A percentile compares a stretch with the other conserved stretches of the same genome.
These are phyloP conservation scores for Diplodus puntazzo DNA, from an alignment of 2,797 vertebrate species.

Conservation along the genomic window DNA sequence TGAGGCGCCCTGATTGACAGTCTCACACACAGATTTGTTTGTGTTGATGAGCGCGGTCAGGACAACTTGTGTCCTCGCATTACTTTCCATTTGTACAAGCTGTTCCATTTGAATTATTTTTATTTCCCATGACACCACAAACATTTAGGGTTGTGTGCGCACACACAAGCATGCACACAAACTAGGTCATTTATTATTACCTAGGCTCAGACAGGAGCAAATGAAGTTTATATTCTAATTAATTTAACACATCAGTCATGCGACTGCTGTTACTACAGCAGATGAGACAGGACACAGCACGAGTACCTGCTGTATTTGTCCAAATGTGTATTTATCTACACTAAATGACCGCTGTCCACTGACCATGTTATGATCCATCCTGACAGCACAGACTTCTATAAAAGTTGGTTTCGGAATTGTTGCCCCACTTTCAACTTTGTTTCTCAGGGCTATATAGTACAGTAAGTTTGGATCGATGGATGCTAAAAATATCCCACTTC, in stretches of 20 bases:
- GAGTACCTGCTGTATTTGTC: not conserved
- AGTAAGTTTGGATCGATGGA: constrained; percentile 63
- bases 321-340: not conserved
- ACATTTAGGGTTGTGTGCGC: constrained; percentile 11
- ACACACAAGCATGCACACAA: constrained; percentile 37
- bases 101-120: constrained; percentile 58
- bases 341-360: too few relatives aligned
- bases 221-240: constrained; percentile 57
- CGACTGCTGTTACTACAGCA: not conserved
- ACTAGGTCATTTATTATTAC: constrained; percentile 54
- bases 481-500: constrained; percentile 37
- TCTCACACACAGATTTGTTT: constrained; percentile 18
- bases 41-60: constrained; percentile 1
- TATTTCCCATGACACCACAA: constrained; percentile 48
- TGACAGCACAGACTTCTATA: not conserved
- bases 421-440: constrained; percentile 39
- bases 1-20: constrained; percentile 5
- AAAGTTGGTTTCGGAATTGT: constrained; percentile 13
- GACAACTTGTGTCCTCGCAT: constrained; percentile 25
- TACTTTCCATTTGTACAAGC: constrained; percentile 38
- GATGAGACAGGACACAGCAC: not conserved
- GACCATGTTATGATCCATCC: not conserved
- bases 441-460: constrained; percentile 39
- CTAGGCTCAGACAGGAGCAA: constrained; percentile 31
- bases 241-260: constrained; percentile 15